A percentile compares a stretch with the other conserved stretches of the same genome.
phyloP scores from a whole-genome alignment of 2,797 vertebrate species.

The Scyliorhinus canicula region DNA sequence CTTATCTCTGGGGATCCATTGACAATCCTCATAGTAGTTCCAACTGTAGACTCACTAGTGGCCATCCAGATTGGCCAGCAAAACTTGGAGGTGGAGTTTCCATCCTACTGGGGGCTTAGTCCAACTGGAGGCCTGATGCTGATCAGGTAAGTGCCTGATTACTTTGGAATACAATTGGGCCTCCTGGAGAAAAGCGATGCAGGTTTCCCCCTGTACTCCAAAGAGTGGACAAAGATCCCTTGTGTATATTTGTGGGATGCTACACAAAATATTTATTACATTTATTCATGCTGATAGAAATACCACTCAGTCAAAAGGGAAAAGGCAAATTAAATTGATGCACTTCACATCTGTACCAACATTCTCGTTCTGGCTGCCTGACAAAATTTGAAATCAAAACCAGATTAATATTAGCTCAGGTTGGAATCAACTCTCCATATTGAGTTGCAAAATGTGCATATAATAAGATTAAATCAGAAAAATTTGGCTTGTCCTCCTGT shows the following conservation, averaged over 20 bases:
- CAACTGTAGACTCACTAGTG: no score
- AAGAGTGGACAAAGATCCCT: no score
- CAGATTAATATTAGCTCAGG: background rate
- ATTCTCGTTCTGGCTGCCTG: background rate
- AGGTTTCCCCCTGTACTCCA: no score
- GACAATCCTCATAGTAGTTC: no score
- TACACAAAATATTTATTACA: background rate
- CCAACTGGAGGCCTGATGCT: no score
- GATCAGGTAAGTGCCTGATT: no score
- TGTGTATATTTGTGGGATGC: background rate
- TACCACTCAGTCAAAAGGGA: background rate
- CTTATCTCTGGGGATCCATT: no score
- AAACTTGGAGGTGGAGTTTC: no score
- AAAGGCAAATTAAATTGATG: background rate
- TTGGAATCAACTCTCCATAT: background rate
- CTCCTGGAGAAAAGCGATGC: no score
- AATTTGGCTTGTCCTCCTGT: background rate
- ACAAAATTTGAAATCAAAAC: conserved; percentile 21
- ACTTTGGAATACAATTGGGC: no score
- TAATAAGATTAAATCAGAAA: background rate
- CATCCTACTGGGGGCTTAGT: no score
- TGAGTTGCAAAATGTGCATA: background rate
- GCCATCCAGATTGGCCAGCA: no score
- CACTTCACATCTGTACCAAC: background rate
- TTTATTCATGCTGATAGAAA: background rate